Evolutionary conservation across 2,113 vertebrate species (phyloP), one percentile per base, ranked within the genome.

Genomic region (Phylloscopus trochilus): DNA sequence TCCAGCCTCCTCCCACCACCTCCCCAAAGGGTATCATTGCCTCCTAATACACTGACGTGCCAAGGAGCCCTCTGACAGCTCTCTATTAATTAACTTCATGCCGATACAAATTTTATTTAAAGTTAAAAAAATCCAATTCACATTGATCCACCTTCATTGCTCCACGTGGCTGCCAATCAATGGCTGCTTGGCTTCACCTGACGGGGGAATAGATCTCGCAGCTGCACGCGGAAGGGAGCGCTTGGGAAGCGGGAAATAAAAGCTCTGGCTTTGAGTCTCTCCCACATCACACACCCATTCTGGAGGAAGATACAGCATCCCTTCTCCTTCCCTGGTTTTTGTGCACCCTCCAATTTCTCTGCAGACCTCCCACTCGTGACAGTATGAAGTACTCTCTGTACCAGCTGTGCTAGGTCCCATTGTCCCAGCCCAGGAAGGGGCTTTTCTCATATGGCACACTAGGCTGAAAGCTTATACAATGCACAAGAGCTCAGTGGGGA

Each of bases 21-120:
- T 94, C 90, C 90, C 92, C 8, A 2, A 94, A 91, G 88, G 94
- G 92, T 93, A 95, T 79, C 31, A 9, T 51, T 84, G 90, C 92
- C 92, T 96, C 73, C 93, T 88, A 89, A 93, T 90, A 92, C 92
- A 87, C 93, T 95, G 91, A 96, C 72, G 86, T 95, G 94, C 93
- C 96, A 96, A 97, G 93, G 87, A 94, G 94, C 92, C 83, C 91
- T 97, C 97, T 96, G 97, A 97, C 97, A 96, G 93, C 90, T 95
- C 95, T 97, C 97, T 97, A 97, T 97, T 97, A 97, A 97, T 97
- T 97, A 97, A 97, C 97, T 97, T 97, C 95, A 95, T 97, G 96
- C 97, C 95, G 2, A 97, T 97, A 97, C 94, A 97, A 97, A 97
- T 97, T 97, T 97, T 97, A 97, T 97, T 97, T 97, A 97, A 97